Evolutionary conservation across 2,888 invertebrate species (phyloP).

Genomic region (Petrolisthes cinctipes): DNA sequence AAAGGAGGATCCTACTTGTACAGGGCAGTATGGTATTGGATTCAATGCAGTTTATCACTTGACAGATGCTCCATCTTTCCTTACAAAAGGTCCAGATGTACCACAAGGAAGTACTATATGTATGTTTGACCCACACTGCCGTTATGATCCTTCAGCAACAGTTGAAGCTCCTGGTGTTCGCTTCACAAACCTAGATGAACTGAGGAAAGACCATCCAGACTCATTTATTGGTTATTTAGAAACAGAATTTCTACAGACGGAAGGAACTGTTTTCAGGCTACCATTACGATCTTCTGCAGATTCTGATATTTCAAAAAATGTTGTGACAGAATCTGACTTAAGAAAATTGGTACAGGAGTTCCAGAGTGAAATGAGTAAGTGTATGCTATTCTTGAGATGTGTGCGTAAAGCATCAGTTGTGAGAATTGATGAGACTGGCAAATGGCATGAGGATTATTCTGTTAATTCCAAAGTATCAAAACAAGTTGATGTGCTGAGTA

Average conservation of each 20-base stretch:
- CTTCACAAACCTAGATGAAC: constrained; percentile 14
- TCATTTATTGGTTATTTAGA: constrained; percentile 37
- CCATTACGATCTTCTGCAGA: constrained; percentile 27
- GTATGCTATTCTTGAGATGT: constrained; percentile 39
- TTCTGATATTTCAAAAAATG: constrained; percentile 16
- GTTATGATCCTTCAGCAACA: constrained; percentile 30
- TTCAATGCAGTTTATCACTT: constrained; percentile 52
- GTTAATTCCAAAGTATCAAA: constrained; percentile 20
- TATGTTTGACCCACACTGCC: constrained; percentile 49
- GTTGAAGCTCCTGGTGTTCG: constrained; percentile 28
- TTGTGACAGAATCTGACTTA: neutral
- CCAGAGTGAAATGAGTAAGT: constrained; percentile 32
- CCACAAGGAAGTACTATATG: constrained; percentile 40
- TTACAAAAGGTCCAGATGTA: constrained; percentile 37
- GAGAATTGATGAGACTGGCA: neutral
- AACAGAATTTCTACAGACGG: neutral
- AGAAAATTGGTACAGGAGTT: constrained; percentile 21
- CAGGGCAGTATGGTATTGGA: constrained; percentile 51
- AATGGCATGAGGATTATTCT: neutral
- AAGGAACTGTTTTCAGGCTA: constrained; percentile 43
- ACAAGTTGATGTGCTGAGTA: neutral
- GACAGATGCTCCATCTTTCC: constrained; percentile 47
- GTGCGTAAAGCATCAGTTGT: constrained; percentile 30
- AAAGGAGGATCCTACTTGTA: constrained; percentile 33
- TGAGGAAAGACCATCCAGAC: constrained; percentile 37